Evolutionary conservation across 2,888 invertebrate species (phyloP).

Genomic region (Chirona hameri): DNA sequence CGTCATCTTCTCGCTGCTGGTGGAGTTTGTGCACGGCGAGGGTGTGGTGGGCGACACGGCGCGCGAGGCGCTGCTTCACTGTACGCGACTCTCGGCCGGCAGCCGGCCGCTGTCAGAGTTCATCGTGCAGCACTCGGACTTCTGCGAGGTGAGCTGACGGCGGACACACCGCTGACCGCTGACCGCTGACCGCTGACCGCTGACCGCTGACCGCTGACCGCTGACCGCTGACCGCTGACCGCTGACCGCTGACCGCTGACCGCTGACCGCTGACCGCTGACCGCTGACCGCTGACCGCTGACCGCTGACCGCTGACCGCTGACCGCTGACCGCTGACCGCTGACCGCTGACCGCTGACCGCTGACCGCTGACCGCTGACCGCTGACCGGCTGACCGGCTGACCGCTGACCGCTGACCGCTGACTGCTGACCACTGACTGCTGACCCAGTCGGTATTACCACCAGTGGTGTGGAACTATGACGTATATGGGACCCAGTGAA

Average conservation of each 20-base stretch:
- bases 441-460: too few relatives aligned
- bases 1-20: conserved; percentile 79
- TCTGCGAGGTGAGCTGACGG: conserved; percentile 69
- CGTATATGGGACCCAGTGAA: too few relatives aligned
- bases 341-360: too few relatives aligned
- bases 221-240: background rate
- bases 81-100: conserved; percentile 84
- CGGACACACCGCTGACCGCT: background rate
- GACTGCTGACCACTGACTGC: too few relatives aligned
- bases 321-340: too few relatives aligned
- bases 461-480: too few relatives aligned
- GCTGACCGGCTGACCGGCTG: too few relatives aligned
- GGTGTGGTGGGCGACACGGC: conserved; percentile 86
- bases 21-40: conserved; percentile 85
- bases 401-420: too few relatives aligned
- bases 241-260: background rate
- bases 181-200: background rate
- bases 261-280: background rate
- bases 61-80: conserved; percentile 81
- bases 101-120: conserved; percentile 77
- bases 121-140: conserved; percentile 81
- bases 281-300: too few relatives aligned
- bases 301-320: too few relatives aligned
- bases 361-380: too few relatives aligned
- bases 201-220: background rate